A percentile compares a stretch with the other conserved stretches of the same genome.
Evolutionary conservation across 1,140 invertebrate genomes (phyloP).

Genomic region (Octopus bimaculoides): DNA sequence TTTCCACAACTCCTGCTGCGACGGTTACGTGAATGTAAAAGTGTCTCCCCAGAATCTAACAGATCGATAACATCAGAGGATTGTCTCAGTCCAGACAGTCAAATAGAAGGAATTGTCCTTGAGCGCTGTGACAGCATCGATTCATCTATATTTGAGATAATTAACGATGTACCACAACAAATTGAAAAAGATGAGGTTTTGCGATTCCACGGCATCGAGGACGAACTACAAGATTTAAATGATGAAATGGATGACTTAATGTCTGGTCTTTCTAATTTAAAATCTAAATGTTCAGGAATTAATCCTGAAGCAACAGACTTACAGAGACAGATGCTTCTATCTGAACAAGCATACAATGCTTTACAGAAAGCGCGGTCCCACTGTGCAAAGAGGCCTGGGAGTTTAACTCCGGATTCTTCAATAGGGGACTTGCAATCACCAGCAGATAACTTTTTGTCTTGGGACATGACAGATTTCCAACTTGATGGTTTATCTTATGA

Average conservation of each 20-base stretch:
- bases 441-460: constrained; percentile 5
- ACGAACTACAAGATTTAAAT: constrained; percentile 44
- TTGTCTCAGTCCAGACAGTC: constrained; percentile 5
- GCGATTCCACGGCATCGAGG: constrained; percentile 42
- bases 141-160: constrained; percentile 33
- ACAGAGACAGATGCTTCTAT: not conserved
- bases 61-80: not conserved
- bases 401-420: constrained; percentile 5
- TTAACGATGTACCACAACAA: constrained; percentile 26
- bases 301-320: constrained; percentile 2
- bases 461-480: not conserved
- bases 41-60: not conserved
- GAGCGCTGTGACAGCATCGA: constrained; percentile 26
- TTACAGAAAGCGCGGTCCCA: constrained; percentile 1
- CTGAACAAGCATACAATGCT: constrained; percentile 13
- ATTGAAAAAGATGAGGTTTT: constrained; percentile 24
- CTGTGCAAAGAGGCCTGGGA: constrained; percentile 9
- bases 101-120: constrained; percentile 28
- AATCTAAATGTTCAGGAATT: constrained; percentile 11
- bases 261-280: constrained; percentile 35
- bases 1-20: not conserved
- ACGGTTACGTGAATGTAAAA: not conserved
- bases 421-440: constrained; percentile 13
- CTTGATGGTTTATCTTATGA: not conserved
- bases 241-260: constrained; percentile 46